phyloP scores from a whole-genome alignment of 1,140 invertebrate genomes.

The Drosophila orosa region DNA sequence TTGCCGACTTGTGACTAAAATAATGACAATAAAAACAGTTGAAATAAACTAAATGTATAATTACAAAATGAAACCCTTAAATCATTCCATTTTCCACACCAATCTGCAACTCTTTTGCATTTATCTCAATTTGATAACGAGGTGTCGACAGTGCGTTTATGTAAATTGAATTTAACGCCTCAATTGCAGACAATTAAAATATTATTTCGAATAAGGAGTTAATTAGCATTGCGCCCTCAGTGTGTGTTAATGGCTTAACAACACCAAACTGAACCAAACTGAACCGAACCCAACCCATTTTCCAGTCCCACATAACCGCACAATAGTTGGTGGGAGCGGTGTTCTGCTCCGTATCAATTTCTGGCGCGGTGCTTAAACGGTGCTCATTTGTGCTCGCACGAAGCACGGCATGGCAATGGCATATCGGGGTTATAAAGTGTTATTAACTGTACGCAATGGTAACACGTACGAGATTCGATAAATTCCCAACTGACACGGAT shows the following conservation, averaged over 20 bases:
- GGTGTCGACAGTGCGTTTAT: not conserved
- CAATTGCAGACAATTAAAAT: constrained; percentile 47
- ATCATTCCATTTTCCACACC: not conserved
- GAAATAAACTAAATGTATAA: not conserved
- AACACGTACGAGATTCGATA: constrained; percentile 28
- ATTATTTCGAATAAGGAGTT: constrained; percentile 36
- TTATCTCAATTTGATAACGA: constrained; percentile 6
- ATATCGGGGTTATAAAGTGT: constrained; percentile 10
- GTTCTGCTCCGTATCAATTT: constrained; percentile 29
- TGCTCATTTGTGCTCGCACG: constrained; percentile 26
- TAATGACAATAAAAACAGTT: too few relatives aligned
- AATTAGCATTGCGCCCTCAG: constrained; percentile 42
- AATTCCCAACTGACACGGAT: constrained; percentile 47
- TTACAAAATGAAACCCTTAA: not conserved
- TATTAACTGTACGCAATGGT: constrained; percentile 34
- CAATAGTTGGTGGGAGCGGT: constrained; percentile 40
- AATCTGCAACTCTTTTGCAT: not conserved
- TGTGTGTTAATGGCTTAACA: constrained; percentile 44
- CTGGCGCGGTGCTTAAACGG: constrained; percentile 36
- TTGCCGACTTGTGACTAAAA: too few relatives aligned
- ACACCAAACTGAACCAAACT: constrained; percentile 1
- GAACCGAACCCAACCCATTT: constrained; percentile 26
- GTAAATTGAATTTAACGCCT: constrained; percentile 37
- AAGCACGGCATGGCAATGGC: constrained; percentile 7
- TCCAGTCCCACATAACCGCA: constrained; percentile 27